A percentile compares a stretch with the other conserved stretches of the same genome.
These are phyloP conservation scores for Drosophila rubida DNA, from an alignment of 2,888 invertebrate species.

Conservation along the genomic window DNA sequence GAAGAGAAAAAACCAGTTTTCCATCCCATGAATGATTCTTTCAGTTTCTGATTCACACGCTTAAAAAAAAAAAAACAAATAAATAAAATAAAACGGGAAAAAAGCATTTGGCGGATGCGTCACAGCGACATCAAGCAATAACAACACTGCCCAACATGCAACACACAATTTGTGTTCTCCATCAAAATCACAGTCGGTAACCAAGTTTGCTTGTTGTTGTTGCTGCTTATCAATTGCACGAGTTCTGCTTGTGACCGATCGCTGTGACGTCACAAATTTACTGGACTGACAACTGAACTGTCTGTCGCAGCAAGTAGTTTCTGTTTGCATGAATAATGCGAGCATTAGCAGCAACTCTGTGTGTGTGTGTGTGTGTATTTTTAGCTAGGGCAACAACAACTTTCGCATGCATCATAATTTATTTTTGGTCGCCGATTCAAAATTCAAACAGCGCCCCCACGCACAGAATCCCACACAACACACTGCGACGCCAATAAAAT, in stretches of 20 bases:
- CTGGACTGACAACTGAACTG: neutral
- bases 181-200: slow-evolving; percentile 34
- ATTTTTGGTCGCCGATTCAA: slow-evolving; percentile 64
- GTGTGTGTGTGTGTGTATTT: slow-evolving; percentile 49
- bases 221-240: slow-evolving; percentile 53
- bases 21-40: slow-evolving; percentile 46
- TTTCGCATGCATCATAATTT: slow-evolving; percentile 72
- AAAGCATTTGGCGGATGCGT: slow-evolving; percentile 45
- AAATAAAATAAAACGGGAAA: neutral
- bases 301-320: slow-evolving; percentile 23
- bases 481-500: slow-evolving; percentile 38
- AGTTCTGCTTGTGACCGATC: slow-evolving; percentile 55
- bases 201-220: slow-evolving; percentile 9
- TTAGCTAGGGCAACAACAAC: slow-evolving; percentile 62
- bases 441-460: slow-evolving; percentile 12
- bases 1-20: slow-evolving; percentile 49
- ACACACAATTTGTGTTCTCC: slow-evolving; percentile 26
- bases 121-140: slow-evolving; percentile 46
- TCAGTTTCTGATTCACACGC: slow-evolving; percentile 55
- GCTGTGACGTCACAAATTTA: slow-evolving; percentile 56
- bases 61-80: slow-evolving; percentile 14
- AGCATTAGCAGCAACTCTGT: neutral
- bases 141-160: slow-evolving; percentile 11
- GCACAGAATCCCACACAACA: slow-evolving; percentile 46
- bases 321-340: slow-evolving; percentile 1